Base-by-base conservation (phyloP, 1,140 invertebrate genomes). In the Hyphantria cunea region DNA sequence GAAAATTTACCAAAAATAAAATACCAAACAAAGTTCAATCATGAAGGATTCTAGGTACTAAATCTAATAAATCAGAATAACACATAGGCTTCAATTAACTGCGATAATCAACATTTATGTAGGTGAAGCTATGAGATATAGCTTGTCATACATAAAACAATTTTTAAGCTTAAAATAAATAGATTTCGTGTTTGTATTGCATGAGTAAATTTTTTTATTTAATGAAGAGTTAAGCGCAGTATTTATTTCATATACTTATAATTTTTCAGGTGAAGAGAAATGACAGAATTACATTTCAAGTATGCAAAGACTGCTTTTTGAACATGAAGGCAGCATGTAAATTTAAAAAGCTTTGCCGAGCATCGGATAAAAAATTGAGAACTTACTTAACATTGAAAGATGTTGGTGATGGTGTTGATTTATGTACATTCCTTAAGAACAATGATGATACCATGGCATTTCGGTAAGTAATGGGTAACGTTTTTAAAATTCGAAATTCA, bases 341-440 rank as follows among this genome's bases (percentile, higher is more conserved):
- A 50, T 89, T 89, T 66, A 89, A 85, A 54, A 89, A 89, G 48
- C 70, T 72, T 34, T 85, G 82, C 51, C 65, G 81, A 25, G 74
- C 64, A 9, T 85, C 80, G 13, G 86, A 89, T 44, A 84, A 78
- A 49, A 79, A 71, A 41, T 74, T 86, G 6, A 82, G 76, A 54
- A 80, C 66, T 33, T 89, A 80, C 47, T 34, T 81, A 41, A 52
- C 66, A 11, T 47, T 74, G n/a, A 86, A 82, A 59, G 78, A 86
- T 54, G 31, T 47, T 54, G 76, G 71, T 9, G 79, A 83, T 10
- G 63, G 34, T 34, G 8, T 76, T 17, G 83, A 89, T 50, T 78
- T 89, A 32, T 52, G 51, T 53, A 74, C 75, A 14, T 87, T 73
- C 58, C 63, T 86, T n/a, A 85, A 85, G 66, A 78, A 73, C 13